A percentile compares a stretch with the other conserved stretches of the same genome.
These are phyloP conservation scores for Fundulus diaphanus DNA, from an alignment of 2,797 vertebrate genomes.

Conservation along the genomic window DNA sequence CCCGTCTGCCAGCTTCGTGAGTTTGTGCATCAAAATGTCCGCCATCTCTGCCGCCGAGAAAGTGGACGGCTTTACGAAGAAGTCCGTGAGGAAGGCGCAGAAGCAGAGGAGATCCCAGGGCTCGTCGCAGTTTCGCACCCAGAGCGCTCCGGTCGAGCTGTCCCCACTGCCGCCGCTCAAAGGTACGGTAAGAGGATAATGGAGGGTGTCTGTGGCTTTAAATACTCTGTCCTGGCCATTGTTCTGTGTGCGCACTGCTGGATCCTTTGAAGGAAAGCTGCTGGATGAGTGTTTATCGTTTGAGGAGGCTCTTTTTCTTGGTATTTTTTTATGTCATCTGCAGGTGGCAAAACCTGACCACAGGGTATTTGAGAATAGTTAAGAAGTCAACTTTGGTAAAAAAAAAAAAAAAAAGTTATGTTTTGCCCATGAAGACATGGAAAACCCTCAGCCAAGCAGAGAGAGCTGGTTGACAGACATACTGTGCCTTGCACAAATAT, in stretches of 20 bases:
- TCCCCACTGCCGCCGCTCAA: slow-evolving; percentile 92
- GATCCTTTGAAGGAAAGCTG: slow-evolving; percentile 4
- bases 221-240: slow-evolving; percentile 39
- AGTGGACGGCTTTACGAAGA: slow-evolving; percentile 98
- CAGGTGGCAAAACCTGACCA: neutral
- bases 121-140: slow-evolving; percentile 94
- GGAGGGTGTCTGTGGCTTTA: slow-evolving; percentile 48
- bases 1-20: slow-evolving; percentile 43
- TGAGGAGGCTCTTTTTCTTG: neutral
- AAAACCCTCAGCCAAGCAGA: neutral
- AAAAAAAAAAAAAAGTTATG: too few relatives aligned
- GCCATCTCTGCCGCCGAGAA: slow-evolving; percentile 96
- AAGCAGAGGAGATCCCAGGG: slow-evolving; percentile 92
- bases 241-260: slow-evolving; percentile 11
- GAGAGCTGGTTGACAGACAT: neutral
- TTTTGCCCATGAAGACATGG: too few relatives aligned
- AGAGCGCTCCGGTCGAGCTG: slow-evolving; percentile 88
- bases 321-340: neutral
- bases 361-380: neutral
- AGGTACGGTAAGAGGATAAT: slow-evolving; percentile 85
- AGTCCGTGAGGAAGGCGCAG: slow-evolving; percentile 96
- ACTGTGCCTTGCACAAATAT: neutral
- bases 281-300: neutral
- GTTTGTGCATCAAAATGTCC: slow-evolving; percentile 84
- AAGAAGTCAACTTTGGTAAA: too few relatives aligned